phyloP scores from a whole-genome alignment of 2,888 invertebrate species.

The Apodemia hepburni region DNA sequence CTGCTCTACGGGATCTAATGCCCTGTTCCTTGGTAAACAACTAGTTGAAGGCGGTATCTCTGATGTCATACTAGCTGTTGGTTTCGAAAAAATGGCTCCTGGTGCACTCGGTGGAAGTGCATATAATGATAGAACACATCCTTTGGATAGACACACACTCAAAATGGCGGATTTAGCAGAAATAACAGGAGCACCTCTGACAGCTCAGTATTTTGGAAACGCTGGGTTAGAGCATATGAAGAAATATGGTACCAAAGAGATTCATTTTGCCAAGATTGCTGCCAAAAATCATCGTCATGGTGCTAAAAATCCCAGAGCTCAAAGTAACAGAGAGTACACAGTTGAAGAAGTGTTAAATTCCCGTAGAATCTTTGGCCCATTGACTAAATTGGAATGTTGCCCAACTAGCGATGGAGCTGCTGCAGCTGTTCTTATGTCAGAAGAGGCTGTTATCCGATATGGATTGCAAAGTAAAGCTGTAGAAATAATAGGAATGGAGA shows the following conservation, averaged over 20 bases:
- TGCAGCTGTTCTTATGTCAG: constrained; percentile 94
- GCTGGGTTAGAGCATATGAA: constrained; percentile 98
- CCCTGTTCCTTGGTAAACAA: constrained; percentile 94
- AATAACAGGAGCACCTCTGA: constrained; percentile 90
- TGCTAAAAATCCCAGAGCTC: constrained; percentile 97
- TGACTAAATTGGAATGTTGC: constrained; percentile 98
- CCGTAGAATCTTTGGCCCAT: constrained; percentile 92
- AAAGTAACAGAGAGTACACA: constrained; percentile 95
- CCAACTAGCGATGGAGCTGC: constrained; percentile 99
- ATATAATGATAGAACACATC: constrained; percentile 91
- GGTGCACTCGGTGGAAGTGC: constrained; percentile 90
- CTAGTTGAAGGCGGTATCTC: constrained; percentile 93
- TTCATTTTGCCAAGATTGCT: constrained; percentile 98
- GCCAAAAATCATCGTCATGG: constrained; percentile 99
- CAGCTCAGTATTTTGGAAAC: constrained; percentile 98
- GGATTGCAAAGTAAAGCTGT: constrained; percentile 91
- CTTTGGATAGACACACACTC: constrained; percentile 92
- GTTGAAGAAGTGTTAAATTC: constrained; percentile 94
- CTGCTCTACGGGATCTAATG: constrained; percentile 97
- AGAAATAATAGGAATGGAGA: constrained; percentile 97
- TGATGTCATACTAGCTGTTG: constrained; percentile 94
- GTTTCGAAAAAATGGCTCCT: constrained; percentile 98
- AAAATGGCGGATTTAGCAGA: constrained; percentile 92
- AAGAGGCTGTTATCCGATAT: constrained; percentile 92
- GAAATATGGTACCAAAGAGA: constrained; percentile 94